Evolutionary conservation across 1,140 invertebrate genomes (phyloP).

Genomic region (Anastatus disparis): DNA sequence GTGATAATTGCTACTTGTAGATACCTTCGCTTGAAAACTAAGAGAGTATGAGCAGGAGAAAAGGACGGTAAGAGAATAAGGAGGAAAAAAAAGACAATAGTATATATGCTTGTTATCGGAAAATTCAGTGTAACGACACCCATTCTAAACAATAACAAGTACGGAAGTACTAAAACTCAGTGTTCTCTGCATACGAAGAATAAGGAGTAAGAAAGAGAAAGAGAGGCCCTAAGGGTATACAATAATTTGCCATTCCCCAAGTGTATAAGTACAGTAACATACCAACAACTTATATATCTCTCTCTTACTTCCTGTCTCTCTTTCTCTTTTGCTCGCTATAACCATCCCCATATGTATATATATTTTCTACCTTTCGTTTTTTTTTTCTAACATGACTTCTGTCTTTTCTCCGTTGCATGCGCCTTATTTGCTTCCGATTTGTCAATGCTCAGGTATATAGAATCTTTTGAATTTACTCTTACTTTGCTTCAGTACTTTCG

Average conservation of each 20-base stretch:
- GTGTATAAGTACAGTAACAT: not conserved
- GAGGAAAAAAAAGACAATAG: too few relatives aligned
- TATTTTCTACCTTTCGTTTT: not conserved
- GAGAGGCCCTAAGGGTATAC: not conserved
- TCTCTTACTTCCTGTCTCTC: not conserved
- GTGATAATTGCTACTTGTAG: too few relatives aligned
- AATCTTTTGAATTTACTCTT: too few relatives aligned
- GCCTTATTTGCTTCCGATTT: not conserved
- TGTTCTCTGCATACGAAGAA: not conserved
- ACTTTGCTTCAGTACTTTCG: not conserved
- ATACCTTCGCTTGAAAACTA: too few relatives aligned
- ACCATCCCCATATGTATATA: not conserved
- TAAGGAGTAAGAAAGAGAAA: not conserved
- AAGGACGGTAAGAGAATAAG: too few relatives aligned
- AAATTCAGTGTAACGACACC: not conserved
- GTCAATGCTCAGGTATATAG: too few relatives aligned
- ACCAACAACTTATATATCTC: constrained; percentile 11
- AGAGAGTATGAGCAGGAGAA: too few relatives aligned
- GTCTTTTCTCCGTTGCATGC: not conserved
- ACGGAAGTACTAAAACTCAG: constrained; percentile 14
- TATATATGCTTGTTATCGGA: not conserved
- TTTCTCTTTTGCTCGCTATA: not conserved
- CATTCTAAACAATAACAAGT: constrained; percentile 2
- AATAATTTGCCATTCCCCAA: constrained; percentile 15
- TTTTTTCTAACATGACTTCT: not conserved